Evolutionary conservation across 2,113 vertebrate genomes (phyloP).

Genomic region (Neopipo cinnamomea): DNA sequence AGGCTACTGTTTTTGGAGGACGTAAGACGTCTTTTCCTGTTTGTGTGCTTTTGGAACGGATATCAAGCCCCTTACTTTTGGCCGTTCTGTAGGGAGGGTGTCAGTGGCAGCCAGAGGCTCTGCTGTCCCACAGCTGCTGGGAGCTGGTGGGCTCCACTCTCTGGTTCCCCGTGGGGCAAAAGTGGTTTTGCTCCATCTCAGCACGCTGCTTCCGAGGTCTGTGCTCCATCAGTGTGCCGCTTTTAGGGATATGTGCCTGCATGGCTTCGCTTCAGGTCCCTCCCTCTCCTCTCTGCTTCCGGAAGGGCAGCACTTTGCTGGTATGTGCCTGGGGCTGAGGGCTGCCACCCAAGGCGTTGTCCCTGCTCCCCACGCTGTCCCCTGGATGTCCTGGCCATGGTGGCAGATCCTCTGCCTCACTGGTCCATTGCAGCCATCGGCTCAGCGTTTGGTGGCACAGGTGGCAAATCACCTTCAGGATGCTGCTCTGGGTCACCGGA

Average conservation of each 20-base stretch:
- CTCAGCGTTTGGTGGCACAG: accelerated
- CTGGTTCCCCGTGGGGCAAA: accelerated
- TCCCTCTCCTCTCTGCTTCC: constrained; percentile 16
- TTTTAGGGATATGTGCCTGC: neutral
- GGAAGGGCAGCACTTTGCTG: neutral
- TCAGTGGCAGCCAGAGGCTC: neutral
- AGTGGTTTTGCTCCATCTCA: neutral
- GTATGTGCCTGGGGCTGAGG: neutral
- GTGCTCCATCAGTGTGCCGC: neutral
- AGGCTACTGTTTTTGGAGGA: neutral
- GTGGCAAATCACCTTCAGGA: neutral
- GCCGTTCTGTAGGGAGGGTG: neutral
- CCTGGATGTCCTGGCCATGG: neutral
- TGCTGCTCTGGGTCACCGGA: neutral
- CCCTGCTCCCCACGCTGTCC: neutral
- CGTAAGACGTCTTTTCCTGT: neutral
- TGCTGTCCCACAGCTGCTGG: neutral
- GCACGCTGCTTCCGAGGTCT: neutral
- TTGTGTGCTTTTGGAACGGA: neutral
- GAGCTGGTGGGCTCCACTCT: neutral
- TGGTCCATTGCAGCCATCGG: accelerated
- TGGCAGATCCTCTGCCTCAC: neutral
- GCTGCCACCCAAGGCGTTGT: neutral
- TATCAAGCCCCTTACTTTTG: neutral
- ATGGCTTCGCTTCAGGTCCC: neutral